Conservation (phyloP, 2,797 vertebrate genomes). For the Psittacula echo region DNA sequence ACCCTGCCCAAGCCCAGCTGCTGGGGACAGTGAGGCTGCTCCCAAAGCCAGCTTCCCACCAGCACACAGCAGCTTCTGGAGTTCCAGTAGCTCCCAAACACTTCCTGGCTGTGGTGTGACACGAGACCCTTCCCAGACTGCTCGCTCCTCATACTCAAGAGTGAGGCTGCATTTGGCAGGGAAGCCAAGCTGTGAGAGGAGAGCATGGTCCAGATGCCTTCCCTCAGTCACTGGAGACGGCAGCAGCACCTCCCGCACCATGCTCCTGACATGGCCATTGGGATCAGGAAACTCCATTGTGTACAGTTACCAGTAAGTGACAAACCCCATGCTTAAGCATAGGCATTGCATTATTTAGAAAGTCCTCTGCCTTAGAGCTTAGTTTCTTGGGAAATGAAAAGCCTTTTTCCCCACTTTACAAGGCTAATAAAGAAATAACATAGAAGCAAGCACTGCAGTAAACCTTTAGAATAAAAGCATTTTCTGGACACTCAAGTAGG, state of each 20-base stretch:
- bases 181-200: neutral
- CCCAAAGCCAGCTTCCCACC: neutral
- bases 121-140: neutral
- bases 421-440: neutral
- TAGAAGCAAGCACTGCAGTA: neutral
- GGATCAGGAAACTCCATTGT: neutral
- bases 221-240: neutral
- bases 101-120: neutral
- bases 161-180: neutral
- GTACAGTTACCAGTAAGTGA: fast-evolving
- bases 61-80: no score
- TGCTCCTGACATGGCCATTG: fast-evolving
- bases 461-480: neutral
- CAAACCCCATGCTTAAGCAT: neutral
- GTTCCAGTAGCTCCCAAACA: neutral
- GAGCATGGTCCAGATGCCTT: fast-evolving
- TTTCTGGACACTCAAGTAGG: neutral
- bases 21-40: neutral
- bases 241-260: fast-evolving
- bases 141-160: no score
- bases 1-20: neutral
- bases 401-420: neutral
- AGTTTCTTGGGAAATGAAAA: neutral
- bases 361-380: neutral
- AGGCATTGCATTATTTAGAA: neutral